Evolutionary conservation across 2,113 vertebrate species (phyloP).

Genomic region (pig (Sus scrofa)): T2T-Sscrofa CM000812.6:36818501-36819000

Average conservation of each 20-base stretch:
- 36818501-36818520: background rate
- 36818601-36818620: background rate
- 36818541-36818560: background rate
- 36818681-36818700: constrained; percentile 4
- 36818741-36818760: background rate
- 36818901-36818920: background rate
- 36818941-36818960: constrained; percentile 26
- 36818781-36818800: constrained; percentile 47
- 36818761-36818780: background rate
- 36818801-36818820: background rate
- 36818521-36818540: background rate
- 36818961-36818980: background rate
- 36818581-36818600: background rate
- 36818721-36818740: background rate
- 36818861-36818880: background rate
- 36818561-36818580: constrained; percentile 16
- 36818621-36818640: background rate
- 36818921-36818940: constrained; percentile 28
- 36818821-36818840: background rate
- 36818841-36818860: constrained; percentile 6
- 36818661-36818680: background rate
- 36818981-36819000: background rate
- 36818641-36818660: background rate
- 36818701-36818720: background rate
- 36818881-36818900: background rate